Conservation (phyloP, 2,113 vertebrate genomes). For the Cisticola juncidis region DNA sequence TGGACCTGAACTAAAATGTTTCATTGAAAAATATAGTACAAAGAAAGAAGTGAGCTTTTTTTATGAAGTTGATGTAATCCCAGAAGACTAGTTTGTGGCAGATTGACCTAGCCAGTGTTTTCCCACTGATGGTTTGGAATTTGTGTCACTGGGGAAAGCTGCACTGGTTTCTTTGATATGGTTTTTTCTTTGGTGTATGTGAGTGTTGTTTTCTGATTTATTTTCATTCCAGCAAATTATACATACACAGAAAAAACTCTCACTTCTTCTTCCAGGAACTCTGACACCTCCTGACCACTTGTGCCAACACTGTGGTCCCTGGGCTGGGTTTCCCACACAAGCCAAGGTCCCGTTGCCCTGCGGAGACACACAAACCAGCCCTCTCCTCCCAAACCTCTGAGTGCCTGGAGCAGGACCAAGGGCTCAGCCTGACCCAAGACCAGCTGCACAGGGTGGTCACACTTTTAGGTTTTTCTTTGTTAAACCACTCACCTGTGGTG, state of each 20-base stretch:
- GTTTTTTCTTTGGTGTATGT: background rate
- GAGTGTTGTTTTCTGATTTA: background rate
- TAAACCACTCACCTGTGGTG: background rate
- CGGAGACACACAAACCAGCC: background rate
- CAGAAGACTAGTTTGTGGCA: conserved; percentile 19
- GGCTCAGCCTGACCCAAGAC: background rate
- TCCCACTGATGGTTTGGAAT: background rate
- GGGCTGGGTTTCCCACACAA: background rate
- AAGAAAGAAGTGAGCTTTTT: background rate
- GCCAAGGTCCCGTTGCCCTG: background rate
- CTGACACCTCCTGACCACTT: background rate
- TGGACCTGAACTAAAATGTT: background rate
- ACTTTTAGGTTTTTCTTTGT: background rate
- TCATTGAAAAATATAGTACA: background rate
- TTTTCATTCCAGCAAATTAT: background rate
- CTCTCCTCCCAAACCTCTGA: background rate
- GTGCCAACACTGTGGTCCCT: background rate
- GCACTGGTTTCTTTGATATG: background rate
- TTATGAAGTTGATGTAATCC: background rate
- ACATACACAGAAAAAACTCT: background rate
- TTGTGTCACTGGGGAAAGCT: background rate
- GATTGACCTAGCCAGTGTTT: conserved; percentile 31
- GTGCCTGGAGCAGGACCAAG: background rate
- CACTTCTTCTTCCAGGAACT: background rate
- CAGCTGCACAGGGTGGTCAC: background rate